Conservation (phyloP, 2,888 invertebrate species). For the Pyrocoelia pectoralis region DNA sequence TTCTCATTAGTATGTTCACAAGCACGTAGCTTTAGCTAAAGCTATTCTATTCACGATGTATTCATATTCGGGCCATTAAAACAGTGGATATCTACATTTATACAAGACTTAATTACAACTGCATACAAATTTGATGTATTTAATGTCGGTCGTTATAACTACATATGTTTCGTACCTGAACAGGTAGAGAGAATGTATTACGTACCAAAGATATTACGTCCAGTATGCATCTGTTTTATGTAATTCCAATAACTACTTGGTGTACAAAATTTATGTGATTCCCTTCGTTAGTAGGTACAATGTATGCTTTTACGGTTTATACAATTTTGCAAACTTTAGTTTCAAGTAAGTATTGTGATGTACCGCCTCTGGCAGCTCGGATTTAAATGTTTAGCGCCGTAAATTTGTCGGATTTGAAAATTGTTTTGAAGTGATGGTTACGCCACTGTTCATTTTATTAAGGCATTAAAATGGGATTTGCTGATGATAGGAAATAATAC, state of each 20-base stretch:
- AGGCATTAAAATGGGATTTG: too few species aligned
- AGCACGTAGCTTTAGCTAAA: slow-evolving; percentile 15
- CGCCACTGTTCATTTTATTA: too few species aligned
- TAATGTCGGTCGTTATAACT: slow-evolving; percentile 12
- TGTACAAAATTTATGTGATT: too few species aligned
- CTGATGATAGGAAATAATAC: too few species aligned
- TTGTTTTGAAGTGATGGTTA: too few species aligned
- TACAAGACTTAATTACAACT: slow-evolving; percentile 19
- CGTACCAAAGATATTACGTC: neutral
- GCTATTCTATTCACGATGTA: slow-evolving; percentile 16
- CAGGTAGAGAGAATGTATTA: neutral
- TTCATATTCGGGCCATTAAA: slow-evolving; percentile 17
- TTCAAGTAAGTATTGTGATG: too few species aligned
- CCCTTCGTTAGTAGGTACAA: too few species aligned
- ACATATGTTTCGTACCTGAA: neutral
- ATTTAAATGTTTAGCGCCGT: too few species aligned
- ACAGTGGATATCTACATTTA: slow-evolving; percentile 13
- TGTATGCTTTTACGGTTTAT: too few species aligned
- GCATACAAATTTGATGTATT: slow-evolving; percentile 12
- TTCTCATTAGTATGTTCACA: slow-evolving; percentile 29
- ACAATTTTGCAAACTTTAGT: too few species aligned
- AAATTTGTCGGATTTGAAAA: too few species aligned
- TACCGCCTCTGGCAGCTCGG: too few species aligned
- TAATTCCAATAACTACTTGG: neutral
- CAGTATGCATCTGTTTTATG: neutral